Base-by-base conservation (phyloP, 2,797 vertebrate genomes). In the Enteromius fasciolatus region DNA sequence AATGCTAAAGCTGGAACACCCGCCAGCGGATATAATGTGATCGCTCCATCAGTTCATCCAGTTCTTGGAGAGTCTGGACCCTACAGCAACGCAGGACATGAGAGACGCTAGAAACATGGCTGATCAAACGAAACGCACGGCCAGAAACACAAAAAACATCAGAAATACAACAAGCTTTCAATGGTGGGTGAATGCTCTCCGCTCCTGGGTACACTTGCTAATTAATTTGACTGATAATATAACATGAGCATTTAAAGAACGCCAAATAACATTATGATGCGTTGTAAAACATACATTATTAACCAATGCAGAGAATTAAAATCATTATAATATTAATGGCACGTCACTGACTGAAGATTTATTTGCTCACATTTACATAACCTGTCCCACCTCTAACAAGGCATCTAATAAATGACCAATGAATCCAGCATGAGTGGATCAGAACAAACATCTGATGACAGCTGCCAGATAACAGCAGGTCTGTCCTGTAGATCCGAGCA, bases 171-270 rank as follows among this genome's bases (percentile, higher is more conserved):
- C 76, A 77, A 59, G 28, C 44, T 64, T 59, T 48, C 33, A 84
- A 81, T 87, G 73, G 81, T 78, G 72, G 78, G 67, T 9, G 83
- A 83, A 87, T 84, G 88, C 86, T 87, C 87, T 89, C 87, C 84
- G 74, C 86, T 80, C 89, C 86, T 89, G 63, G 72, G 79, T 88
- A 89, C 88, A 87, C 92, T 90, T 94, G 91, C 91, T 90, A 93
- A 93, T 92, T 91, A 89, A 88, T 89, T 89, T 89, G 88, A 88
- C 89, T 92, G 91, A 94, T 92, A 93, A 90, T 85, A 86, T 72
- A 54, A 54, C 77, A 78, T 69, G 6, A 33, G 33, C 33, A 33
- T 33, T 33, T 33, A 84, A 81, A 83, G 39, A 41, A 44, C 57
- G 86, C 64, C 67, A 68, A 2, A 72, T 31, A 54, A 54, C 77